Base-by-base conservation (phyloP, 1,140 invertebrate species). In the Polypedilum pembai region DNA sequence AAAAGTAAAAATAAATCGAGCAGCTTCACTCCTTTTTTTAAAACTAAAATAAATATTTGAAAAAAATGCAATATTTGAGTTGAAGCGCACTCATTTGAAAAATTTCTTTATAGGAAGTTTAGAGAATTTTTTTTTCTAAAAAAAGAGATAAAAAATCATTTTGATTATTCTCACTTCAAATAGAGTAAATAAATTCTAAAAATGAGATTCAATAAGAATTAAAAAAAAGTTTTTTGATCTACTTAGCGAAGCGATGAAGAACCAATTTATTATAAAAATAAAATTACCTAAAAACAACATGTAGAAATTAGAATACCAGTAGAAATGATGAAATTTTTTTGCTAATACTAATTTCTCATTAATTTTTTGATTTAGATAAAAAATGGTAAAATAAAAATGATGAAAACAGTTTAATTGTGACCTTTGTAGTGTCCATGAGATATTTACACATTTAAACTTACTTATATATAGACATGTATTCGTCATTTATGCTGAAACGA, bases 361-460 rank as follows among this genome's bases (percentile, higher is more conserved):
- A n/a, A 4, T 12, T 4, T 56, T n/a, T 56, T 56, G 15, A 56
- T 56, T 56, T 56, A 15, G 15, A 56, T n/a, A 15, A 56, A 56
- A 15, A 12, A 56, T n/a, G 24, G 3, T 56, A 12, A 56, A 3
- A 56, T 12, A 45, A 15, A 45, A 33, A 33, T 33, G 24, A 33
- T n/a, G n/a, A 56, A 56, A 56, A 56, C 45, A 56, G n/a, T 56
- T 56, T 56, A 56, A 56, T 56, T 56, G 45, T 56, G 45, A 56
- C 45, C 45, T 56, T 56, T 56, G 45, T 56, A 56, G 45, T 56
- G 45, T 56, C 45, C 45, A 56, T 56, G n/a, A 56, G n/a, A n/a
- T 12, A 56, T 56, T n/a, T 56, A 56, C 45, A 56, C 12, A 56
- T 56, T 56, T 33, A 33, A 33, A 33, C 24, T 33, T 33, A 33